Evolutionary conservation across 2,113 vertebrate species (phyloP).

Genomic region (Austrofundulus limnaeus): DNA sequence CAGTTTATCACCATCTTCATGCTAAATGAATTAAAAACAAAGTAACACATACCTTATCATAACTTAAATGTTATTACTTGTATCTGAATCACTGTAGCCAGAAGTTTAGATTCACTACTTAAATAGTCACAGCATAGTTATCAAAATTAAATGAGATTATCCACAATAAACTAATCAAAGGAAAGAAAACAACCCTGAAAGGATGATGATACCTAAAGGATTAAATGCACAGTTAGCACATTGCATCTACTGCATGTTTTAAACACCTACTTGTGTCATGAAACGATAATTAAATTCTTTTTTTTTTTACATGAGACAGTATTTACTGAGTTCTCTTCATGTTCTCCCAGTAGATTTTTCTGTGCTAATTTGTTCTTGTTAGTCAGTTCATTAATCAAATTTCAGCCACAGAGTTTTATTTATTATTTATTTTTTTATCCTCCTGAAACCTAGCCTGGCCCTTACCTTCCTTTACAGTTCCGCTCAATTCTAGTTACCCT

Average conservation of each 20-base stretch:
- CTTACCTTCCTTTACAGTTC: too few species aligned
- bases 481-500: too few species aligned
- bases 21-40: neutral
- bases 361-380: slow-evolving; percentile 61
- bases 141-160: neutral
- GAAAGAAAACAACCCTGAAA: slow-evolving; percentile 3
- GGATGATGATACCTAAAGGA: slow-evolving; percentile 12
- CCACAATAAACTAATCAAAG: neutral
- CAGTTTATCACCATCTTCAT: neutral
- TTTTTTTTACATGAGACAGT: slow-evolving; percentile 14
- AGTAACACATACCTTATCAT: too few species aligned
- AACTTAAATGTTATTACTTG: too few species aligned
- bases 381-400: too few species aligned
- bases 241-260: slow-evolving; percentile 11
- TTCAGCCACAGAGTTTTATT: too few species aligned
- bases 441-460: too few species aligned
- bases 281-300: slow-evolving; percentile 43
- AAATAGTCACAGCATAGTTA: neutral
- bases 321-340: slow-evolving; percentile 56
- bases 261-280: slow-evolving; percentile 39
- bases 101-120: neutral
- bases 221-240: slow-evolving; percentile 37
- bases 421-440: too few species aligned
- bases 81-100: neutral
- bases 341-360: slow-evolving; percentile 62